Base-by-base conservation (phyloP, 35 echinoderm and acorn worm genomes). In the Lytechinus variegatus region DNA sequence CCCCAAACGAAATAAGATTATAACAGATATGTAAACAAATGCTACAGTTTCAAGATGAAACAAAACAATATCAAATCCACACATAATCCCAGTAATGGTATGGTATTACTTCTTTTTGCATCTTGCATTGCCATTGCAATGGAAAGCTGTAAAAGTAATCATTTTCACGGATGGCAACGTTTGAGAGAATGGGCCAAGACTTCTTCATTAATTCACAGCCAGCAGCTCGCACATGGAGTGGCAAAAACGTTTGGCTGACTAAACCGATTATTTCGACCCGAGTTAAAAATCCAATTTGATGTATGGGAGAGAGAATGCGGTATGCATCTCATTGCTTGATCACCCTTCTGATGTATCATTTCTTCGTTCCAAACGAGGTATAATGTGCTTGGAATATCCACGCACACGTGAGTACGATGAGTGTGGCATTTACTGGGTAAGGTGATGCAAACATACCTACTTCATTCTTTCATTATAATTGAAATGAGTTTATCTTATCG, bases 221-320 rank as follows among this genome's bases (percentile, higher is more conserved):
- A 60, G 57, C 44, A 88, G 88, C 27, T 54, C 88, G 88, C 88
- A 52, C 29, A 51, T 9, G 66, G 66, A 79, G 19, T 5, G 66
- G 66, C 66, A 24, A 54, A 89, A 54, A 90, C 88, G 28, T 90
- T 90, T 44, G 88, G 88, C 88, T 90, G 88, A 90, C 88, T 90
- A 44, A 90, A 90, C 28, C 88, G 29, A 90, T 90, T 90, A 90
- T 27, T 90, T 90, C 88, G 88, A 33, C 88, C n/a, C 27, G 29
- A 90, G 88, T 90, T 90, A 44, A 90, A 79, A 54, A 90, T 90
- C 88, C 28, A 90, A 90, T 90, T 90, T 90, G 88, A 54, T 90
- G 88, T 54, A 90, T 44, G 66, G 66, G 66, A 79, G 66, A 79
- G 66, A 79, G n/a, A 79, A 79, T 79, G 66, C 66, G n/a, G 66